Conservation (phyloP, 2,888 invertebrate genomes). For the Leucophora obtusa region DNA sequence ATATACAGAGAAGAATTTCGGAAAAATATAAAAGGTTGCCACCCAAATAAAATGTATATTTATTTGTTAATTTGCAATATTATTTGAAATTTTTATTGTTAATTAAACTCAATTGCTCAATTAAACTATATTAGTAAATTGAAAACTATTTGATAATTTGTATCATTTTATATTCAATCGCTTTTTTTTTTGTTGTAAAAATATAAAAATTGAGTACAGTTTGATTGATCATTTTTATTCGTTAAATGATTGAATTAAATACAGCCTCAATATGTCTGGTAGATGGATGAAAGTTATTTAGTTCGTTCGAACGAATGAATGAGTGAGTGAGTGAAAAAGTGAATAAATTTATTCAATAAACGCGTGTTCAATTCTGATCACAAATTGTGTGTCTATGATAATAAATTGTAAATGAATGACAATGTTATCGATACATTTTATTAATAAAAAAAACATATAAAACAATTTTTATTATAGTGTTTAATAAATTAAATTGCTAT, state of each 20-base stretch:
- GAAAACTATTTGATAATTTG: conserved; percentile 25
- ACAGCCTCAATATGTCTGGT: conserved; percentile 10
- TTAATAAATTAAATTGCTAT: conserved; percentile 2
- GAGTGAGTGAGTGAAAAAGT: no score
- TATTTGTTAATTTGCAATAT: background rate
- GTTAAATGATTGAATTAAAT: conserved; percentile 47
- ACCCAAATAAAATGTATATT: background rate
- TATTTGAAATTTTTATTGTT: conserved; percentile 13
- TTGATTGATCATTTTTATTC: conserved; percentile 48
- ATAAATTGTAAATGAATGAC: conserved; percentile 44
- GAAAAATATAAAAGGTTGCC: background rate
- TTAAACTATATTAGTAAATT: conserved; percentile 45
- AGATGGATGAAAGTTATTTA: conserved; percentile 2
- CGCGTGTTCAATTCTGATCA: conserved; percentile 31
- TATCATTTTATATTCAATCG: conserved; percentile 5
- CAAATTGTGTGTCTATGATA: conserved; percentile 20
- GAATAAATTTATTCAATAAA: conserved; percentile 49
- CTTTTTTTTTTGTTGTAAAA: background rate
- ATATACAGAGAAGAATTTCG: no score
- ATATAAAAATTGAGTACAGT: conserved; percentile 33
- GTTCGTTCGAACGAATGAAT: conserved; percentile 25
- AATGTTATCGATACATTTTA: conserved; percentile 43
- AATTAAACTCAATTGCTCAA: conserved; percentile 64
- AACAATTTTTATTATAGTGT: conserved; percentile 7
- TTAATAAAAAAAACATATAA: conserved; percentile 29